Evolutionary conservation across 2,113 vertebrate species (phyloP).

Genomic region (Alouatta palliata): DNA sequence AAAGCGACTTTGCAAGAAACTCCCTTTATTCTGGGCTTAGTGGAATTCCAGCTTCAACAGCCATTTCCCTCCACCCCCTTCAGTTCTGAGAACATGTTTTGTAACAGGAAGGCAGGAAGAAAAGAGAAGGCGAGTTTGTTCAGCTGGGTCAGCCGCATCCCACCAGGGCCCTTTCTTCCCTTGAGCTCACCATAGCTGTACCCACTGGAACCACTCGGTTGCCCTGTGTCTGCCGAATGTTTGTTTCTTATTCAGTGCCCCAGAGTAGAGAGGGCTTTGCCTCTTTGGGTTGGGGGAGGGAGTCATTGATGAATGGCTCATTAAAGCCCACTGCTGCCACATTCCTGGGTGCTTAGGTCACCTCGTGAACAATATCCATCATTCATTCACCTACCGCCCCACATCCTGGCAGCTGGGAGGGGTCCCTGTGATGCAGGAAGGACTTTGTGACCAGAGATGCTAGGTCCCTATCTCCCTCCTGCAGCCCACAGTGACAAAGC

Average conservation of each 20-base stretch:
- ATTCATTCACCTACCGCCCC: slow-evolving; percentile 64
- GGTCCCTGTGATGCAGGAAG: slow-evolving; percentile 66
- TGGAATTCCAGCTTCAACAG: neutral
- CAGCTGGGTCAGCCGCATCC: neutral
- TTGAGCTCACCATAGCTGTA: neutral
- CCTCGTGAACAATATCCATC: slow-evolving; percentile 63
- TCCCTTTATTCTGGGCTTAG: neutral
- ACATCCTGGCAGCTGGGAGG: slow-evolving; percentile 66
- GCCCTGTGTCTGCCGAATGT: neutral
- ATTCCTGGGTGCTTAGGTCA: slow-evolving; percentile 79
- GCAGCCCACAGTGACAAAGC: slow-evolving; percentile 30
- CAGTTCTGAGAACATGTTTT: neutral
- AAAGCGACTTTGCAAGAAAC: neutral
- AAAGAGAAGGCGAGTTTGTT: neutral
- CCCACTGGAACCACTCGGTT: neutral
- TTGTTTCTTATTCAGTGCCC: neutral
- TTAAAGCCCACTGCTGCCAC: slow-evolving; percentile 71
- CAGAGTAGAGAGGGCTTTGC: neutral
- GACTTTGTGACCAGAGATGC: slow-evolving; percentile 57
- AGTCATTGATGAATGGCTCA: slow-evolving; percentile 65
- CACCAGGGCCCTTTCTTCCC: neutral
- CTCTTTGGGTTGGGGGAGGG: slow-evolving; percentile 36
- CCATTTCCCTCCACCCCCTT: neutral
- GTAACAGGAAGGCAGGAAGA: neutral
- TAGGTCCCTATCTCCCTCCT: neutral